Evolutionary conservation across 2,888 invertebrate species (phyloP).

Genomic region (Caenorhabditis sp.): DNA sequence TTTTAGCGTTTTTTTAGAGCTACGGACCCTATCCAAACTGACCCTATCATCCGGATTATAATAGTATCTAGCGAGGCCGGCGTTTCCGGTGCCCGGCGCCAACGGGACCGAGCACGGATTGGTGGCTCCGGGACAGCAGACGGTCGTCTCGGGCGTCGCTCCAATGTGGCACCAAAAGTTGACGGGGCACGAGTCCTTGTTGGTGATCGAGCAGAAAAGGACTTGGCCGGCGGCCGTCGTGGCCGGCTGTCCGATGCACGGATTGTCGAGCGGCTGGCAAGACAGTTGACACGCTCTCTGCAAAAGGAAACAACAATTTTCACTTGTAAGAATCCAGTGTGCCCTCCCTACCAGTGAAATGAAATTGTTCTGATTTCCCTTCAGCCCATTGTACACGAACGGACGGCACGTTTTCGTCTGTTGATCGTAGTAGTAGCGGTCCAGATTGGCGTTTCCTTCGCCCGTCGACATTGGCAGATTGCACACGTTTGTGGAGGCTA

Average conservation of each 20-base stretch:
- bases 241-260: conserved; percentile 79
- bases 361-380: conserved; percentile 79
- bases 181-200: conserved; percentile 76
- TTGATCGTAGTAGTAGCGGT: conserved; percentile 76
- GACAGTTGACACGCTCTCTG: conserved; percentile 77
- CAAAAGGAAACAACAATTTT: conserved; percentile 7
- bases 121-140: conserved; percentile 78
- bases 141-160: conserved; percentile 75
- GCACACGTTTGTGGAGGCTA: conserved; percentile 75
- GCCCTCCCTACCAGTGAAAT: conserved; percentile 61
- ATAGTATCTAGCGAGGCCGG: conserved; percentile 73
- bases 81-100: conserved; percentile 79
- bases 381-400: conserved; percentile 77
- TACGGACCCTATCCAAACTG: neutral
- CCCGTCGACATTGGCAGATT: conserved; percentile 78
- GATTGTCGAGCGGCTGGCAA: conserved; percentile 78
- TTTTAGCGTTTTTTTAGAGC: too few species aligned
- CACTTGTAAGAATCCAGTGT: neutral
- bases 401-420: conserved; percentile 74
- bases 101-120: conserved; percentile 79
- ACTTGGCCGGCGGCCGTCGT: conserved; percentile 76
- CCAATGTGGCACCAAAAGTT: conserved; percentile 78
- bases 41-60: conserved; percentile 78
- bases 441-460: conserved; percentile 76
- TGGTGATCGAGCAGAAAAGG: conserved; percentile 78